Conservation (phyloP, 2,797 vertebrate genomes). For the Gobio occitaniae region DNA sequence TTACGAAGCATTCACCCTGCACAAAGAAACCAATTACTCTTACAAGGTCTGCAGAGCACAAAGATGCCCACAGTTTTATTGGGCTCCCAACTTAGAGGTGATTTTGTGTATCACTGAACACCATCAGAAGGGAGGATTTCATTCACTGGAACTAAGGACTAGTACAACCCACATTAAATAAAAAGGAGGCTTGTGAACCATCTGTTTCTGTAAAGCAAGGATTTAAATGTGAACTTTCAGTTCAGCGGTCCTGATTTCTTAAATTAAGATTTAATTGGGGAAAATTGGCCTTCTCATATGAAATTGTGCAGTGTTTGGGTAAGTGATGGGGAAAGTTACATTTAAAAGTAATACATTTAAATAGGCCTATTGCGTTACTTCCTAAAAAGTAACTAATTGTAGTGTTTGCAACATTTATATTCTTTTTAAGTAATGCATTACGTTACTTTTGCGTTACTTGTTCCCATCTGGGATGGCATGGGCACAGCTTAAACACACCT, state of each 20-base stretch:
- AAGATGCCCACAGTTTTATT: slow-evolving; percentile 37
- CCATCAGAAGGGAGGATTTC: slow-evolving; percentile 27
- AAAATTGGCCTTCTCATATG: neutral
- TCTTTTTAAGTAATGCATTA: neutral
- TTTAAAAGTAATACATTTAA: no score
- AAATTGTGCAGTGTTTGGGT: neutral
- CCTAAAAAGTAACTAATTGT: neutral
- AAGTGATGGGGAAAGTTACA: neutral
- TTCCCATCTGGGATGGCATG: neutral
- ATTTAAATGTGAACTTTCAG: slow-evolving; percentile 22
- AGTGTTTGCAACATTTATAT: neutral
- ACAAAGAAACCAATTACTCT: slow-evolving; percentile 50
- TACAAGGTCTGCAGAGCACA: slow-evolving; percentile 43
- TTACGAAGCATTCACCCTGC: slow-evolving; percentile 38
- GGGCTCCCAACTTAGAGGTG: slow-evolving; percentile 24
- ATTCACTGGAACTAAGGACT: slow-evolving; percentile 23
- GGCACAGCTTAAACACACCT: neutral
- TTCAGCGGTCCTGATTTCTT: slow-evolving; percentile 4
- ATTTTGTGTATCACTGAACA: slow-evolving; percentile 49
- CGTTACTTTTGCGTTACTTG: neutral
- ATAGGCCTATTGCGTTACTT: no score
- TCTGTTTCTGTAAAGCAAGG: slow-evolving; percentile 10
- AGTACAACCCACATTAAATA: slow-evolving; percentile 5
- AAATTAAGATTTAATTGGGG: neutral
- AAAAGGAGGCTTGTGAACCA: slow-evolving; percentile 7